These are phyloP conservation scores for Urocolius indicus DNA, from an alignment of 2,113 vertebrate species.

Conservation along the genomic window DNA sequence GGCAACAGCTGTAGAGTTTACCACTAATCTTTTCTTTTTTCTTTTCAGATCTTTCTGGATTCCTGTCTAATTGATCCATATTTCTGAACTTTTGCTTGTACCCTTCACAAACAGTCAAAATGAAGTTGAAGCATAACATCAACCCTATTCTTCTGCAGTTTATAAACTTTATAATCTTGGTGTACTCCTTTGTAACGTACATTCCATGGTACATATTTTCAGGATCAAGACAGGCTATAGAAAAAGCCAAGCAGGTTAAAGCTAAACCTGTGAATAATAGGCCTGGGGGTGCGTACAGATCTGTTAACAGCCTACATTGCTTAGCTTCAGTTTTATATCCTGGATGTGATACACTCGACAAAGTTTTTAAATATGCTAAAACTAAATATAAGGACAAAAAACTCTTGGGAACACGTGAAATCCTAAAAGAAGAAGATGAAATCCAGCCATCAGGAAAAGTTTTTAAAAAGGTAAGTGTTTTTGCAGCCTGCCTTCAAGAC, in stretches of 20 bases:
- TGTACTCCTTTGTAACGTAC: slow-evolving; percentile 87
- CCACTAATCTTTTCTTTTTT: not conserved
- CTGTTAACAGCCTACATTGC: slow-evolving; percentile 79
- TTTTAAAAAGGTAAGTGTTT: slow-evolving; percentile 91
- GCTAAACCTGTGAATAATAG: slow-evolving; percentile 79
- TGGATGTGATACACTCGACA: slow-evolving; percentile 89
- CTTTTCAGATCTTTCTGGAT: slow-evolving; percentile 67
- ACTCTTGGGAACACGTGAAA: slow-evolving; percentile 90
- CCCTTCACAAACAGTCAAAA: slow-evolving; percentile 69
- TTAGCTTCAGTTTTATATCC: slow-evolving; percentile 83
- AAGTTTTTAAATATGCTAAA: slow-evolving; percentile 85
- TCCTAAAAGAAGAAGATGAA: slow-evolving; percentile 94
- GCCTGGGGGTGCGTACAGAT: slow-evolving; percentile 86
- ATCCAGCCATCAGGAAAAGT: slow-evolving; percentile 91
- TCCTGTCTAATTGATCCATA: slow-evolving; percentile 12
- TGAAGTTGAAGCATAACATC: slow-evolving; percentile 91
- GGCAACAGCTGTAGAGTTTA: not conserved
- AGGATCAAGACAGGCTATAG: slow-evolving; percentile 81
- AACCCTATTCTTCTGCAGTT: slow-evolving; percentile 87
- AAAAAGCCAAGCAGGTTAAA: slow-evolving; percentile 84
- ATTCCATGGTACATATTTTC: slow-evolving; percentile 89
- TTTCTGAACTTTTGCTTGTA: slow-evolving; percentile 28
- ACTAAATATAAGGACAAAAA: slow-evolving; percentile 82
- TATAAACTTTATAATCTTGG: slow-evolving; percentile 84
- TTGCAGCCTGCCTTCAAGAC: not conserved